These are phyloP conservation scores for Valencia hispanica DNA, from an alignment of 2,797 vertebrate genomes.

Conservation along the genomic window DNA sequence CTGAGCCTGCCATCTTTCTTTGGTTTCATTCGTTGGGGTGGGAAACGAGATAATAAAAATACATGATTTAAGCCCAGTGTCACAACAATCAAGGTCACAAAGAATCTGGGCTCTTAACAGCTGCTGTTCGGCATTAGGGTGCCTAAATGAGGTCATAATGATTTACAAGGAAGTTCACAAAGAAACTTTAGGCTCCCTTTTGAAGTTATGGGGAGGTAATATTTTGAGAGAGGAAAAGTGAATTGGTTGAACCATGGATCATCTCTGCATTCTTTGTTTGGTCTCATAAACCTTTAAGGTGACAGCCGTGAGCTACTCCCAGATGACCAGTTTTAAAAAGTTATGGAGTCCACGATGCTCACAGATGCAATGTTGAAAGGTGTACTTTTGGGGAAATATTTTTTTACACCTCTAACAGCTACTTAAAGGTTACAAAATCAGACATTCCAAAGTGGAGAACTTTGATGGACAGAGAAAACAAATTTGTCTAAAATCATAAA, in stretches of 20 bases:
- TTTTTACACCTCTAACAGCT: conserved; percentile 52
- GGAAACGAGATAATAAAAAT: conserved; percentile 68
- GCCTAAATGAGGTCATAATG: conserved; percentile 48
- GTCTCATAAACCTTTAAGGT: conserved; percentile 27
- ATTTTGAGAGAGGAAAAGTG: conserved; percentile 15
- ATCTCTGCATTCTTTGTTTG: conserved; percentile 38
- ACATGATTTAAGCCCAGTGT: conserved; percentile 68
- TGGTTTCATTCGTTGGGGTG: conserved; percentile 49
- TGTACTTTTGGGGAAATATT: conserved; percentile 55
- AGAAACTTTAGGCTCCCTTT: conserved; percentile 34
- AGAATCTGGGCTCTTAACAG: conserved; percentile 54
- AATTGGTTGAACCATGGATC: neutral
- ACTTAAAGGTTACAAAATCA: conserved; percentile 60
- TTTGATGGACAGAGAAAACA: conserved; percentile 69
- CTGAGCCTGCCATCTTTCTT: conserved; percentile 61
- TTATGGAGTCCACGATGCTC: conserved; percentile 49
- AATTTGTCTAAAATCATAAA: conserved; percentile 58
- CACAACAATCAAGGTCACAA: conserved; percentile 52
- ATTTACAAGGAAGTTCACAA: conserved; percentile 45
- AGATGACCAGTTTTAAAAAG: conserved; percentile 30
- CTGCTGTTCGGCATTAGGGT: conserved; percentile 43
- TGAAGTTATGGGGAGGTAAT: conserved; percentile 22
- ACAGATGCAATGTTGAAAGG: conserved; percentile 30
- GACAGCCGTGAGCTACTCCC: conserved; percentile 33
- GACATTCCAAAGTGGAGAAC: conserved; percentile 62